These are phyloP conservation scores for Chaenodraco wilsoni DNA, from an alignment of 2,797 vertebrate species.

Conservation along the genomic window DNA sequence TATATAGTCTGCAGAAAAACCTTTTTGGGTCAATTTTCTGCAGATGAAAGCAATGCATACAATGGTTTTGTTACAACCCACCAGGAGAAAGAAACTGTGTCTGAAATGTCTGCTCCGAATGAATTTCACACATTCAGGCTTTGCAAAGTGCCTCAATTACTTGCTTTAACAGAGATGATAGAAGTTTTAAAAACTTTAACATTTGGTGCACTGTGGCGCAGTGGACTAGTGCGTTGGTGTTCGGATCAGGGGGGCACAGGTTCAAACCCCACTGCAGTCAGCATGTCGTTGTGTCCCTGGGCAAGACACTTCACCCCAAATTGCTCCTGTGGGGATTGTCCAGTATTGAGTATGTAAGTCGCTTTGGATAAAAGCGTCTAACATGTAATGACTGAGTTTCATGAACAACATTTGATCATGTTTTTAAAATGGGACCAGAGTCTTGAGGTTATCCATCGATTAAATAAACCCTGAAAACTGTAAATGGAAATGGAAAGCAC, in stretches of 20 bases:
- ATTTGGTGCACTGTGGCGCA: background rate
- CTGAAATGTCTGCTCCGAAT: slow-evolving; percentile 14
- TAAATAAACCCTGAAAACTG: background rate
- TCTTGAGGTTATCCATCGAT: background rate
- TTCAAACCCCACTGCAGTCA: no score
- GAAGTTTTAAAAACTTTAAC: slow-evolving; percentile 16
- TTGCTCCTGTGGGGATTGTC: no score
- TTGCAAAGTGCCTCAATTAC: slow-evolving; percentile 30
- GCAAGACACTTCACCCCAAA: no score
- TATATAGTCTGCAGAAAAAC: slow-evolving; percentile 52
- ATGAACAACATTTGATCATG: slow-evolving; percentile 9
- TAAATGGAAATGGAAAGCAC: slow-evolving; percentile 4
- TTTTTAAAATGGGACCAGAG: background rate
- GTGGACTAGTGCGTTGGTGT: no score
- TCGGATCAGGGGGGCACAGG: no score
- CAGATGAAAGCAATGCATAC: slow-evolving; percentile 53
- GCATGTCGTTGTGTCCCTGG: no score
- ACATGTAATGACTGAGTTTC: slow-evolving; percentile 2
- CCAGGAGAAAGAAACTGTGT: slow-evolving; percentile 1
- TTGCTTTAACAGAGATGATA: slow-evolving; percentile 22
- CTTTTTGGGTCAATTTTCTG: slow-evolving; percentile 59
- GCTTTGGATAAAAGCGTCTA: no score
- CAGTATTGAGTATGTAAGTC: no score
- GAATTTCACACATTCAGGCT: slow-evolving; percentile 19
- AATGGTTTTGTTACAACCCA: slow-evolving; percentile 27